Conservation (phyloP, 2,113 vertebrate genomes). For the Probosciger aterrimus region DNA sequence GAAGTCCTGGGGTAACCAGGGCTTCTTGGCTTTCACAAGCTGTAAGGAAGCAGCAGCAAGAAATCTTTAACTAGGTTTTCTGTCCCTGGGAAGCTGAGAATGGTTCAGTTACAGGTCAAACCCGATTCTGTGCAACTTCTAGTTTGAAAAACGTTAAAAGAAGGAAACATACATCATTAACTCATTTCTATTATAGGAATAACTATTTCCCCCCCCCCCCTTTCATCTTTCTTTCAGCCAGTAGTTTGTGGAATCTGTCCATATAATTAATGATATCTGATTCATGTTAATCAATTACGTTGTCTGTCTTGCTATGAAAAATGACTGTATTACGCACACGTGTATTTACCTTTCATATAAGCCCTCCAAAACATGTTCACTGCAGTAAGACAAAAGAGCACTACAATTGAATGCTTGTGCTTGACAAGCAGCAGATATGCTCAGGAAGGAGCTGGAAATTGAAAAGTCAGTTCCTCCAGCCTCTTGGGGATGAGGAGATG, state of each 20-base stretch:
- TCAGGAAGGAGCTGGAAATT: constrained; percentile 36
- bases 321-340: neutral
- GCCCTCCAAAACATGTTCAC: neutral
- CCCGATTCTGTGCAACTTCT: neutral
- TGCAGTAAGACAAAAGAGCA: neutral
- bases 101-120: constrained; percentile 43
- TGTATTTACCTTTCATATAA: constrained; percentile 9
- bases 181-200: constrained; percentile 10
- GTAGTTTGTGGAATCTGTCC: constrained; percentile 35
- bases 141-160: constrained; percentile 37
- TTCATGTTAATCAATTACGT: constrained; percentile 48
- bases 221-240: constrained; percentile 40
- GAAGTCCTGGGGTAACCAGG: neutral
- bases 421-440: constrained; percentile 40
- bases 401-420: neutral
- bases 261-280: constrained; percentile 49
- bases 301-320: constrained; percentile 33
- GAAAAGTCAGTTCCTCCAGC: constrained; percentile 2
- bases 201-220: neutral
- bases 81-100: constrained; percentile 1
- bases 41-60: neutral
- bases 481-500: neutral
- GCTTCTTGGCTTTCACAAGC: neutral
- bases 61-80: neutral
- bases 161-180: constrained; percentile 38